phyloP scores from a whole-genome alignment of 2,113 vertebrate species.

The Pelecanus crispus region DNA sequence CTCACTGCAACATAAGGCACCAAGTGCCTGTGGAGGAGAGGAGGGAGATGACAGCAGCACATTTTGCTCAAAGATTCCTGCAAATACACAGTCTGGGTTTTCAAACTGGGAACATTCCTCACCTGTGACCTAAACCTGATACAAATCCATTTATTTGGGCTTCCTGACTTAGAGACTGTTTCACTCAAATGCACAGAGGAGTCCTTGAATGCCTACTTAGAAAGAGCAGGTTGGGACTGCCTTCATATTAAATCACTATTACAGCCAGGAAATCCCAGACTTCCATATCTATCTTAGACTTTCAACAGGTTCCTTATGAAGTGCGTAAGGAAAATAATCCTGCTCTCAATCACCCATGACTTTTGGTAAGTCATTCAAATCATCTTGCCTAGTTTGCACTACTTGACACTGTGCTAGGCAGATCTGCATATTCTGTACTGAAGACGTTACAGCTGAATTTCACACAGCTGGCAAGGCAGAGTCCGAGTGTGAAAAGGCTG shows the following conservation, averaged over 20 bases:
- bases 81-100: not conserved
- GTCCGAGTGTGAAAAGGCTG: not conserved
- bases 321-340: not conserved
- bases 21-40: not conserved
- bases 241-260: not conserved
- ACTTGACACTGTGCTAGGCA: not conserved
- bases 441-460: not conserved
- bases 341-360: not conserved
- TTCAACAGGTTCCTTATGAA: not conserved
- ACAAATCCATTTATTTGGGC: not conserved
- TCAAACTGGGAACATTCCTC: not conserved
- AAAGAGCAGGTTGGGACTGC: not conserved
- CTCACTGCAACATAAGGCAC: not conserved
- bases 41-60: not conserved
- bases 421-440: not conserved
- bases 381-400: not conserved
- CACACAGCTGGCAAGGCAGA: not conserved
- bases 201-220: not conserved
- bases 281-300: not conserved
- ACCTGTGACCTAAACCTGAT: not conserved
- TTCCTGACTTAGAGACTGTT: not conserved
- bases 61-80: not conserved
- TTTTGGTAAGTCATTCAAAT: not conserved
- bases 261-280: not conserved
- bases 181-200: not conserved